phyloP scores from a whole-genome alignment of 2,888 invertebrate species.

The Lymantria monacha region DNA sequence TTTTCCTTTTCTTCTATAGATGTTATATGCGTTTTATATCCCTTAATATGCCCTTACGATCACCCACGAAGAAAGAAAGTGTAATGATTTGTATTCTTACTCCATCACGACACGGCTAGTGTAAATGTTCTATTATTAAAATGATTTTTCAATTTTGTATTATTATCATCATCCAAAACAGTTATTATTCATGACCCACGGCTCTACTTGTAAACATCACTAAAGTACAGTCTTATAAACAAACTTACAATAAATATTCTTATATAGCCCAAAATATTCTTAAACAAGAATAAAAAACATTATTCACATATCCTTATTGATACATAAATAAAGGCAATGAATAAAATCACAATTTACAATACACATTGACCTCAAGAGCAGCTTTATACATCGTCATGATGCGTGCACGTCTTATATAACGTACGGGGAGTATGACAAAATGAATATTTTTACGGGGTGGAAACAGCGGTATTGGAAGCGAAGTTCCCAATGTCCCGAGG shows the following conservation, averaged over 20 bases:
- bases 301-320: background rate
- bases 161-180: too few species aligned
- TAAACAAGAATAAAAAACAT: background rate
- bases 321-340: slow-evolving; percentile 2
- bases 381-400: slow-evolving; percentile 9
- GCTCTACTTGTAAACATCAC: too few species aligned
- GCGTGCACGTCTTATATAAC: slow-evolving; percentile 9
- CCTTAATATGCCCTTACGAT: too few species aligned
- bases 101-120: too few species aligned
- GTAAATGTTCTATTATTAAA: too few species aligned
- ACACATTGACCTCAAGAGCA: slow-evolving; percentile 7
- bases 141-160: too few species aligned
- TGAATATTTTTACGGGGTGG: slow-evolving; percentile 67
- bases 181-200: too few species aligned
- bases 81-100: too few species aligned
- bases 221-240: too few species aligned
- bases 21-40: too few species aligned
- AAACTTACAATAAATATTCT: background rate
- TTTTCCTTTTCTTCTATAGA: too few species aligned
- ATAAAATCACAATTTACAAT: slow-evolving; percentile 6
- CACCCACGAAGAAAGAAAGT: too few species aligned
- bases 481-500: slow-evolving; percentile 42
- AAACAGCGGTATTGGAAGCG: slow-evolving; percentile 51
- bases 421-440: slow-evolving; percentile 48
- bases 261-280: background rate